Base-by-base conservation (phyloP, 2,888 invertebrate genomes). In the Andrena haemorrhoa region DNA sequence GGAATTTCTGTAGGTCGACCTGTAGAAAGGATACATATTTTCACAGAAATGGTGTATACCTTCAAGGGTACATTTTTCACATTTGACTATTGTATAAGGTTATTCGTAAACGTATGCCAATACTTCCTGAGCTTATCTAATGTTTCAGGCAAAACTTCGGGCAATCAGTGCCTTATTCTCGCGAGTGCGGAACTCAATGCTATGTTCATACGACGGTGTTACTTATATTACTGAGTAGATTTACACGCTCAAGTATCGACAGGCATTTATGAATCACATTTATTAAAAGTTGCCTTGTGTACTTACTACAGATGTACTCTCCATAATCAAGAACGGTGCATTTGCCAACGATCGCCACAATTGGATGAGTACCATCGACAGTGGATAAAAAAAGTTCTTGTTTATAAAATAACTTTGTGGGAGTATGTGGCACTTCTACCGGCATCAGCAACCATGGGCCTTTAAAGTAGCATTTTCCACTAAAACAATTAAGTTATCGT, bases 361-460 rank as follows among this genome's bases (percentile, higher is more conserved):
- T 95, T 3, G 98, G 98, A 93, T 98, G 98, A 0, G 98, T 97
- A 91, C 98, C 98, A 92, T 98, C 98, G 84, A 98, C 96, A 0
- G 98, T 97, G 41, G 98, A 98, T 49, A 98, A 95, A 90, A 99
- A 96, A 79, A 99, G 96, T 94, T 99, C 99, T 94, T 98, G 98
- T 89, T 98, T 97, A 95, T 98, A 99, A 94, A 98, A 99, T 66
- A 97, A 95, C 94, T 96, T 96, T 75, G 95, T 96, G 10, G 97
- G 96, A 4, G 97, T 95, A 90, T 97, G 97, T 12, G 97, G 96
- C 16, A 98, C 97, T 94, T 99, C 99, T 1, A 96, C 95, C 0
- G 99, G 98, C 66, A 97, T 96, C 73, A 99, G 96, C 87, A 99
- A 96, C 97, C 98, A 98, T 0, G 99, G 98, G 0, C 99, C 99